Percentiles rank a stretch among this genome's conserved stretches.
These are phyloP conservation scores for Apotomis betuletana DNA, from an alignment of 2,888 invertebrate species.

Conservation along the genomic window DNA sequence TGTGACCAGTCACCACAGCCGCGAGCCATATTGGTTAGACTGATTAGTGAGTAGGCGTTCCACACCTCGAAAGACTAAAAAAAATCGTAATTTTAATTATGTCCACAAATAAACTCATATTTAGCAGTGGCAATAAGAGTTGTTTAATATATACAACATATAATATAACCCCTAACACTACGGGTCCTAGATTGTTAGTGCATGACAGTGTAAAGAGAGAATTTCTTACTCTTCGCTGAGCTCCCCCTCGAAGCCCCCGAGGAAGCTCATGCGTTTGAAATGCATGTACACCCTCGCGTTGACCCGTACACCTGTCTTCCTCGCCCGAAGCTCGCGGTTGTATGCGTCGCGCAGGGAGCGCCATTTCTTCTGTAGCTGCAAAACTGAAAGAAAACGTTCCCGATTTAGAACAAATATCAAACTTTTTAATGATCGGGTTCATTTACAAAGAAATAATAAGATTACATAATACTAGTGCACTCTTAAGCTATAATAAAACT, in stretches of 20 bases:
- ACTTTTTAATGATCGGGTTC: not conserved
- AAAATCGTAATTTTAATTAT: no score
- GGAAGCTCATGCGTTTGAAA: constrained; percentile 73
- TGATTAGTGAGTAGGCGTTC: not conserved
- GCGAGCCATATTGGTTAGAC: not conserved
- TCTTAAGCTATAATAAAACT: not conserved
- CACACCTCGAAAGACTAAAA: not conserved
- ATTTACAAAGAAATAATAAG: not conserved
- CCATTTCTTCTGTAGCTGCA: constrained; percentile 77
- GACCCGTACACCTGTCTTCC: constrained; percentile 57
- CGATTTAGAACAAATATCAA: not conserved
- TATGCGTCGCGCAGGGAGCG: constrained; percentile 76
- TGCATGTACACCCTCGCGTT: constrained; percentile 70
- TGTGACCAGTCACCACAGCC: not conserved
- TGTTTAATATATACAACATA: no score
- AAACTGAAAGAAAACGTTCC: constrained; percentile 54
- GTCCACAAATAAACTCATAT: no score
- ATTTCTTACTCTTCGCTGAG: constrained; percentile 66
- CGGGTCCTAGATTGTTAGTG: no score
- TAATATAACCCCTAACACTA: no score
- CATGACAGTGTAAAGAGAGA: not conserved
- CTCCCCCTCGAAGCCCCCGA: constrained; percentile 70
- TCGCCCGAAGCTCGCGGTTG: constrained; percentile 69
- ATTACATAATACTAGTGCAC: not conserved
- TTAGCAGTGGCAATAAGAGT: no score